phyloP scores from a whole-genome alignment of 2,113 vertebrate species.

The Prionailurus bengalensis region DNA sequence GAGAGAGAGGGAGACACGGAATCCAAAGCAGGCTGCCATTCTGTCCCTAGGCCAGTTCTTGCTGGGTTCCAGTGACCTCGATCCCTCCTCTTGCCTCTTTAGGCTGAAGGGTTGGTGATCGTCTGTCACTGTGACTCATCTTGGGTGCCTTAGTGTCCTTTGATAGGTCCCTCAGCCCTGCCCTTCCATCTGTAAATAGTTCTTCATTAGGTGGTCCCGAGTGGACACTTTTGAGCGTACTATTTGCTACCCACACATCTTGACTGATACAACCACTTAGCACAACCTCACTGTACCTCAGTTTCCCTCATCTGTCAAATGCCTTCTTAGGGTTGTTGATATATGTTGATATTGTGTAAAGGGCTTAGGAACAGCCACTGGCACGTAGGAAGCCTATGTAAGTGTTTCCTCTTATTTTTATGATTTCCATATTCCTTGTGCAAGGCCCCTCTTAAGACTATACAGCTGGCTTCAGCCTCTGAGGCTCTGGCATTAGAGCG shows the following conservation, averaged over 20 bases:
- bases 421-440: too few species aligned
- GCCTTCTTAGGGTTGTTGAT: background rate
- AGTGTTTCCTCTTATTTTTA: background rate
- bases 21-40: background rate
- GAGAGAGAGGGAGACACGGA: too few species aligned
- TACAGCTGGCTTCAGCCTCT: background rate
- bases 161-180: background rate
- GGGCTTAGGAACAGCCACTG: fast-evolving
- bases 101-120: background rate
- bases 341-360: background rate
- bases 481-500: fast-evolving
- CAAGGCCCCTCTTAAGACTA: background rate
- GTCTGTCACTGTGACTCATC: background rate
- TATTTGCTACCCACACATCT: background rate
- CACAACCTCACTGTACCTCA: background rate
- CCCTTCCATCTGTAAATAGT: fast-evolving
- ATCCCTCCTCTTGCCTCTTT: background rate
- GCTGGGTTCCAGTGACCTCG: fast-evolving
- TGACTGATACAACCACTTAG: background rate
- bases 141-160: background rate
- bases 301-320: background rate
- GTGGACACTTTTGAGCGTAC: background rate
- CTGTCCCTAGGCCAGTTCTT: background rate
- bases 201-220: background rate
- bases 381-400: fast-evolving